phyloP scores from a whole-genome alignment of 2,797 vertebrate species.

The Gambelia wislizenii region DNA sequence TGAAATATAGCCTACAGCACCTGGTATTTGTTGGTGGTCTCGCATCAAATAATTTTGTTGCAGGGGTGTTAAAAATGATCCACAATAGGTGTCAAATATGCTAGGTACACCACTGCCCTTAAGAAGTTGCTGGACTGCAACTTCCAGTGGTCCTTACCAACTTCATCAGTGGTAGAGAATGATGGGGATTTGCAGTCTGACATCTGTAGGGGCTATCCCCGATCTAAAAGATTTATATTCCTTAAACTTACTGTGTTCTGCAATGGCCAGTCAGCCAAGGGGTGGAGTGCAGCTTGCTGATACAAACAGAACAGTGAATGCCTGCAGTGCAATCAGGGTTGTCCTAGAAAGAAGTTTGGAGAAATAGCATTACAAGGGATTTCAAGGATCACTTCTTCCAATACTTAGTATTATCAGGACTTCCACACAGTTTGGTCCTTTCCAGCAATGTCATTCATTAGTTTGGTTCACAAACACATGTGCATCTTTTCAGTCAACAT shows the following conservation, averaged over 20 bases:
- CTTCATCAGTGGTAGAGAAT: too few species aligned
- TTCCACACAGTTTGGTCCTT: background rate
- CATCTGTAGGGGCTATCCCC: background rate
- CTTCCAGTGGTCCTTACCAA: too few species aligned
- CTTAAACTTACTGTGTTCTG: slow-evolving; percentile 54
- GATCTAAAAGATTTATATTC: background rate
- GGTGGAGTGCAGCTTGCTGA: slow-evolving; percentile 5
- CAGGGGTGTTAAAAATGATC: too few species aligned
- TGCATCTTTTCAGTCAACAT: background rate
- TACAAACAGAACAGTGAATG: slow-evolving; percentile 20
- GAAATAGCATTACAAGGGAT: background rate
- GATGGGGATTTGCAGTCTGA: background rate
- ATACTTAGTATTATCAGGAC: background rate
- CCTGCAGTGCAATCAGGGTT: background rate
- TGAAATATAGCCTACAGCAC: too few species aligned
- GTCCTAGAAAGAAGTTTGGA: slow-evolving; percentile 50
- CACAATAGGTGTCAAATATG: too few species aligned
- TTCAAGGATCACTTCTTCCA: background rate
- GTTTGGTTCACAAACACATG: background rate
- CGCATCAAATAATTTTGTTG: too few species aligned
- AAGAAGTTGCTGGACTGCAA: too few species aligned
- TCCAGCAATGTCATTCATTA: background rate
- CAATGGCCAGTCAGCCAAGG: slow-evolving; percentile 36
- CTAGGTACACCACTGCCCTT: too few species aligned
- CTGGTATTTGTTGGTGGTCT: too few species aligned